Base-by-base conservation (phyloP, 2,113 vertebrate species). In the Podarcis raffonei region DNA sequence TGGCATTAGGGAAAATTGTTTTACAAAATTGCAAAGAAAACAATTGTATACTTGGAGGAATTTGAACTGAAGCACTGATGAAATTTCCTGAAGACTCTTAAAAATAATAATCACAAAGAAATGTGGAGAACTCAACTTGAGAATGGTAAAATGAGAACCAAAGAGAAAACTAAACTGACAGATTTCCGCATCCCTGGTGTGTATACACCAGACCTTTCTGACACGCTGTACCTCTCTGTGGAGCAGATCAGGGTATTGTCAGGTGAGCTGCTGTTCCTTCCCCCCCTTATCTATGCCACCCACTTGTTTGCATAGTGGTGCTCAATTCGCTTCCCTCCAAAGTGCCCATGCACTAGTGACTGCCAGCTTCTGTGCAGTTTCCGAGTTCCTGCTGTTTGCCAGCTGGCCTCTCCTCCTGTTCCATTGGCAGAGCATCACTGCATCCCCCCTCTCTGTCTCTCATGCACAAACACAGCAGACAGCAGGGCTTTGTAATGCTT, bases 301-400 rank as follows among this genome's bases (percentile, higher is more conserved):
- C 37, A 18, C n/a, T 65, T 76, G 37, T 30, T 83, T 68, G 6
- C 13, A 1, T 2, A 75, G 35, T 15, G 32, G 59, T 1, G 12
- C 16, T 77, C 74, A 13, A 18, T 68, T 59, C 62, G 16, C 32
- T 25, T 77, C 30, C 76, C 81, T 78, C 59, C 35, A 25, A 75
- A 76, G 37, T 25, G 22, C 32, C 72, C 81, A 65, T 37, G 25
- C n/a, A 22, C 11, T 23, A 27, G 30, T 6, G 23, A 66, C 48
- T 71, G 32, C 78, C 53, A 84, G 11, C 72, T 83, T 11, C n/a
- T 71, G 7, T 35, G 35, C 5, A 25, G 42, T 27, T 80, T 69
- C 65, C 42, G 35, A 62, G 37, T 75, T 8, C 80, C 79, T 59
- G 35, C 89, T 83, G 80, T 42, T 76, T 57, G 78, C 90, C 83